Evolutionary conservation across 2,888 invertebrate genomes (phyloP).

Genomic region (Xestia c-nigrum): DNA sequence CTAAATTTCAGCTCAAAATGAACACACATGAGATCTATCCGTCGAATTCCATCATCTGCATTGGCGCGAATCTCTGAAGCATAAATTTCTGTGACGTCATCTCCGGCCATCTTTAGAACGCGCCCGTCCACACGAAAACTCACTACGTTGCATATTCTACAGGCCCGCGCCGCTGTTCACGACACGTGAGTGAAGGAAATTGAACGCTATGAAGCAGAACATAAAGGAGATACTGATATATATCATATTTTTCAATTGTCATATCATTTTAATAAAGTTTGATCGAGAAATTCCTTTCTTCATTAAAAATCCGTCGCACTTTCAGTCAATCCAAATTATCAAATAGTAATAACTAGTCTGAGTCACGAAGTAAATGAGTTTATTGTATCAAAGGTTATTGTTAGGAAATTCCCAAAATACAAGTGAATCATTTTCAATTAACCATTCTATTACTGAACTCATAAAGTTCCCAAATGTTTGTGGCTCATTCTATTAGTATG

Average conservation of each 20-base stretch:
- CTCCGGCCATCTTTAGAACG: conserved; percentile 73
- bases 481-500: conserved; percentile 27
- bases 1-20: conserved; percentile 34
- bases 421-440: conserved; percentile 26
- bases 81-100: conserved; percentile 77
- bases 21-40: conserved; percentile 38
- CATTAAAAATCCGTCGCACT: too few species aligned
- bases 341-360: background rate
- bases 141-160: conserved; percentile 73
- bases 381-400: background rate
- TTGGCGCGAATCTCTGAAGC: conserved; percentile 63
- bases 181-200: background rate
- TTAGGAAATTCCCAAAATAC: background rate
- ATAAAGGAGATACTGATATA: background rate
- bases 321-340: background rate
- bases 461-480: conserved; percentile 2
- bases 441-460: background rate
- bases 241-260: too few species aligned
- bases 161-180: conserved; percentile 45
- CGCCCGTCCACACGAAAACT: conserved; percentile 72
- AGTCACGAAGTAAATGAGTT: conserved; percentile 2
- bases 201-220: background rate
- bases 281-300: too few species aligned
- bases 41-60: conserved; percentile 52
- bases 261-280: too few species aligned